Evolutionary conservation across 2,888 invertebrate genomes (phyloP).

Genomic region (Carcina quercana): DNA sequence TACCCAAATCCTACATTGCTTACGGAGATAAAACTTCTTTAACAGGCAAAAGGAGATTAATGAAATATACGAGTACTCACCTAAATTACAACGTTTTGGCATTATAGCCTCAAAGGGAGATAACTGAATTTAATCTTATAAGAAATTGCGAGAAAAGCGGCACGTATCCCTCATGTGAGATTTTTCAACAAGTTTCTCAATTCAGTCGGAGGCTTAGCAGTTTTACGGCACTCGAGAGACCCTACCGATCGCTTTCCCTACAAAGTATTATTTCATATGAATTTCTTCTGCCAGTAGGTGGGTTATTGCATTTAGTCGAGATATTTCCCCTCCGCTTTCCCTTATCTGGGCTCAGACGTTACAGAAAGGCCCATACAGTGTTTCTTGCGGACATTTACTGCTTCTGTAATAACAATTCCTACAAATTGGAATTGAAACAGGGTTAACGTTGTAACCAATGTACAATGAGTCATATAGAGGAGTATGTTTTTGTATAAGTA

Average conservation of each 20-base stretch:
- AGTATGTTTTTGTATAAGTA: too few species aligned
- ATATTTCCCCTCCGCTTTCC: constrained; percentile 35
- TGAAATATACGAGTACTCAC: neutral
- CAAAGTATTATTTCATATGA: constrained; percentile 62
- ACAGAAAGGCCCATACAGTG: constrained; percentile 46
- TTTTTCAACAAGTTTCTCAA: constrained; percentile 64
- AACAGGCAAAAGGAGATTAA: too few species aligned
- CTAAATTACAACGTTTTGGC: neutral
- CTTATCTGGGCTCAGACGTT: constrained; percentile 31
- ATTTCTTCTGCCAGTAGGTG: constrained; percentile 41
- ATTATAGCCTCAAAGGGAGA: neutral
- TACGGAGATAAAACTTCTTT: too few species aligned
- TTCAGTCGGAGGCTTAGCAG: constrained; percentile 56
- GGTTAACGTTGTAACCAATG: constrained; percentile 29
- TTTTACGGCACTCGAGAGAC: constrained; percentile 53
- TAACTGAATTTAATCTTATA: constrained; percentile 14
- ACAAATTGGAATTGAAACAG: constrained; percentile 51
- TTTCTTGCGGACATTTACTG: constrained; percentile 43
- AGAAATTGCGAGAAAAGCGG: constrained; percentile 28
- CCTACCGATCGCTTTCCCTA: constrained; percentile 52
- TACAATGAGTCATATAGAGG: too few species aligned
- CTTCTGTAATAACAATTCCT: constrained; percentile 43
- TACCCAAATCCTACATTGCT: too few species aligned
- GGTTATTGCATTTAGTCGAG: constrained; percentile 39
- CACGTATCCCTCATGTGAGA: constrained; percentile 45